phyloP scores from a whole-genome alignment of 2,888 invertebrate genomes.

The Palloptera scutellata region DNA sequence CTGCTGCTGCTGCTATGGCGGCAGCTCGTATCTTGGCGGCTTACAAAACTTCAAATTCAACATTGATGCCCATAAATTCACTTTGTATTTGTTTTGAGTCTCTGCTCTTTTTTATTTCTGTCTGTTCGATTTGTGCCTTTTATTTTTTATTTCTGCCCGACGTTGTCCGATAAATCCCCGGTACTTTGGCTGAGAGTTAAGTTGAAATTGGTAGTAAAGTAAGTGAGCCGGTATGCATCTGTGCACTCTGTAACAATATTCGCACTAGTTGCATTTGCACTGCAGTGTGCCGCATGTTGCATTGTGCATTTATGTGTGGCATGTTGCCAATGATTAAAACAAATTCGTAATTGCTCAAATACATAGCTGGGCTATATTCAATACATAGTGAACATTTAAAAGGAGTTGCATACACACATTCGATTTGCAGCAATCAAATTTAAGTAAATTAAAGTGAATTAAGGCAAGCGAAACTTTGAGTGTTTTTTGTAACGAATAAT shows the following conservation, averaged over 20 bases:
- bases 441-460: background rate
- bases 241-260: conserved; percentile 12
- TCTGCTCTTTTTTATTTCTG: background rate
- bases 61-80: conserved; percentile 61
- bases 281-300: conserved; percentile 32
- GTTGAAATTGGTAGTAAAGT: no score
- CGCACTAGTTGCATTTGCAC: conserved; percentile 2
- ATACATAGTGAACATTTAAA: conserved; percentile 14
- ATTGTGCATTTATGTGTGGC: background rate
- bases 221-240: no score
- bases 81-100: background rate
- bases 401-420: conserved; percentile 7
- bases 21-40: conserved; percentile 41
- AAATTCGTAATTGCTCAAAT: conserved; percentile 37
- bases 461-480: background rate
- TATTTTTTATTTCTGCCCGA: background rate
- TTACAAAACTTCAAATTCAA: conserved; percentile 55
- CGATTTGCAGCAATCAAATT: background rate
- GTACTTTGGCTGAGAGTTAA: no score
- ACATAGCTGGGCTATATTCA: no score
- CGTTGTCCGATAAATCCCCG: background rate
- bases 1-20: conserved; percentile 44
- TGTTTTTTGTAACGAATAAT: background rate
- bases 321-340: conserved; percentile 46
- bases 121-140: background rate